Conservation (phyloP, 1,140 invertebrate genomes). For the Panagrolaimus sp. region DNA sequence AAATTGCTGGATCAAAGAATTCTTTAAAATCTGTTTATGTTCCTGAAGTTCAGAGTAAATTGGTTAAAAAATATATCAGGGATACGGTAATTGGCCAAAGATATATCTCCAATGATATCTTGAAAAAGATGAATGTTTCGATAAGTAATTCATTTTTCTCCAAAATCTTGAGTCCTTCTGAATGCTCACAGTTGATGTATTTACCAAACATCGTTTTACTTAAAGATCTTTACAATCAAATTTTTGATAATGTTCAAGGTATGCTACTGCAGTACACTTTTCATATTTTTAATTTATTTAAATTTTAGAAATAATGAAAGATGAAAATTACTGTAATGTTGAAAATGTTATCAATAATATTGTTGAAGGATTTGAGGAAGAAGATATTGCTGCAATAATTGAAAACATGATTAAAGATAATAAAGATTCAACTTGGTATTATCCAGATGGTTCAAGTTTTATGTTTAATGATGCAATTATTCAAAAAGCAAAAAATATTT, state of each 20-base stretch:
- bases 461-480: neutral
- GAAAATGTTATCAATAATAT: slow-evolving; percentile 2
- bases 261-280: neutral
- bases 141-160: neutral
- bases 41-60: slow-evolving; percentile 31
- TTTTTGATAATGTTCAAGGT: neutral
- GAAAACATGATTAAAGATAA: neutral
- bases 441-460: neutral
- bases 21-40: slow-evolving; percentile 44
- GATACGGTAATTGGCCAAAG: neutral
- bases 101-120: neutral
- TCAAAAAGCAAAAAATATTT: neutral
- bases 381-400: neutral
- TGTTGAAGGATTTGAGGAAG: neutral
- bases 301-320: neutral
- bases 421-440: neutral
- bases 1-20: slow-evolving; percentile 41
- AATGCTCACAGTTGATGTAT: neutral
- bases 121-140: neutral
- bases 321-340: neutral
- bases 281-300: neutral
- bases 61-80: slow-evolving; percentile 30
- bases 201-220: neutral
- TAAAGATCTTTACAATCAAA: slow-evolving; percentile 2
- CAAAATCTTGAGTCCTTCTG: neutral